A percentile compares a stretch with the other conserved stretches of the same genome.
Conservation (phyloP, 2,113 vertebrate genomes). For the Phylloscopus trochiloides region DNA sequence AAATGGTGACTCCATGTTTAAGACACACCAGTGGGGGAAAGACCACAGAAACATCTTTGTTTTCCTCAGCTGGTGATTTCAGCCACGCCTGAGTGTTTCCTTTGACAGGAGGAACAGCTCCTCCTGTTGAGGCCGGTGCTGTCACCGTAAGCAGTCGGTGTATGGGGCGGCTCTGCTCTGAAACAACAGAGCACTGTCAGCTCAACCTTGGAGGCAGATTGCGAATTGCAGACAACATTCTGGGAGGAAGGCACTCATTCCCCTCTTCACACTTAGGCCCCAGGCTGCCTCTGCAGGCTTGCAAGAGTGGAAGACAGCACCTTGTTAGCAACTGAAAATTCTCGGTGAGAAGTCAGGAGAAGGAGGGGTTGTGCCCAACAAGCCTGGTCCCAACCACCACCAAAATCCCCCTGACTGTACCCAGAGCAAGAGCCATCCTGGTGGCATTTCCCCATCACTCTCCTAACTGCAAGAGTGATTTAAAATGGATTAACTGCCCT, state of each 20-base stretch:
- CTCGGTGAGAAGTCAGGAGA: not conserved
- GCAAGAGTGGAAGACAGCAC: not conserved
- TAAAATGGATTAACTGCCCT: not conserved
- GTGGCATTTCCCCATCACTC: not conserved
- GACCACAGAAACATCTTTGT: not conserved
- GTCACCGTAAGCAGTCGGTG: accelerated
- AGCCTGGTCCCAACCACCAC: not conserved
- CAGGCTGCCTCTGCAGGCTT: not conserved
- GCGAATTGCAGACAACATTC: not conserved
- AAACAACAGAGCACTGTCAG: not conserved
- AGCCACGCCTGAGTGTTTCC: not conserved
- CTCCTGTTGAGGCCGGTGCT: not conserved
- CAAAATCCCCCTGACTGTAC: accelerated
- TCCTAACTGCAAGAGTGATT: not conserved
- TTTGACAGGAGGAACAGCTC: not conserved
- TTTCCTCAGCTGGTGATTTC: not conserved
- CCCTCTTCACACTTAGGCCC: not conserved
- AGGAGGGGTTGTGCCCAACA: not conserved
- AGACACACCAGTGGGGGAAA: not conserved
- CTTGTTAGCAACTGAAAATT: not conserved
- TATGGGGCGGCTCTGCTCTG: accelerated
- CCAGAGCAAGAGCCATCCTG: not conserved
- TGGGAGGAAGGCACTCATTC: not conserved
- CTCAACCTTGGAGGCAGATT: not conserved
- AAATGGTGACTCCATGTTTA: not conserved